These are phyloP conservation scores for Troilus luridus DNA, from an alignment of 2,888 invertebrate genomes.

Conservation along the genomic window DNA sequence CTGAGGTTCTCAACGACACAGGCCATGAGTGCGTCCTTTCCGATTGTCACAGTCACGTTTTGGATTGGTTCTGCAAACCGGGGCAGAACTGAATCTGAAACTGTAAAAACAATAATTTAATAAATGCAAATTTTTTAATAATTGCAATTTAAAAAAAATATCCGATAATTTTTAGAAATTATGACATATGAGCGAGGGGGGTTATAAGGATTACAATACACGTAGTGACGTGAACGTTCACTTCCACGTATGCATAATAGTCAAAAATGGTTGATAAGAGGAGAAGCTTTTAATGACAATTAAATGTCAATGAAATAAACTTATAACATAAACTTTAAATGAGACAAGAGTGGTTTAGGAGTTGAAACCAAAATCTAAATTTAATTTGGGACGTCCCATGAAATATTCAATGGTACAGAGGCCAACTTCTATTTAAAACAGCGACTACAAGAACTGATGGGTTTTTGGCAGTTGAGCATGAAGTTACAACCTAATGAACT, in stretches of 20 bases:
- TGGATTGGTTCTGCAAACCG: conserved; percentile 90
- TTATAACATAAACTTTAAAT: not conserved
- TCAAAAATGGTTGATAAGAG: not conserved
- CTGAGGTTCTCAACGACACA: conserved; percentile 92
- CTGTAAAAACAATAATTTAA: conserved; percentile 25
- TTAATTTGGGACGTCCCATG: not conserved
- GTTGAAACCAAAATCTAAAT: conserved; percentile 19
- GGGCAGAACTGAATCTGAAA: conserved; percentile 80
- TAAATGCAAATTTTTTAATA: not conserved
- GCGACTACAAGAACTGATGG: not conserved
- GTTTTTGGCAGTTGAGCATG: conserved; percentile 4
- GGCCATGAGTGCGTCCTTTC: conserved; percentile 87
- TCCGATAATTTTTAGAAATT: not conserved
- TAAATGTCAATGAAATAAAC: not conserved
- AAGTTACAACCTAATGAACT: not conserved
- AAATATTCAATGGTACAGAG: not conserved
- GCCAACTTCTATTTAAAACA: not conserved
- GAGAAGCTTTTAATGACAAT: conserved; percentile 1
- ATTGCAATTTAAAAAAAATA: not conserved
- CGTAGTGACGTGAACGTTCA: not conserved
- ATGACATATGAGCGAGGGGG: not conserved
- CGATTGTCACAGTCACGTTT: conserved; percentile 91
- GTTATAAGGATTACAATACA: too few species aligned
- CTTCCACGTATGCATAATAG: not conserved
- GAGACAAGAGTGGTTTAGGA: not conserved